Base-by-base conservation (phyloP, 1,140 invertebrate genomes). In the Goniozus legneri region DNA sequence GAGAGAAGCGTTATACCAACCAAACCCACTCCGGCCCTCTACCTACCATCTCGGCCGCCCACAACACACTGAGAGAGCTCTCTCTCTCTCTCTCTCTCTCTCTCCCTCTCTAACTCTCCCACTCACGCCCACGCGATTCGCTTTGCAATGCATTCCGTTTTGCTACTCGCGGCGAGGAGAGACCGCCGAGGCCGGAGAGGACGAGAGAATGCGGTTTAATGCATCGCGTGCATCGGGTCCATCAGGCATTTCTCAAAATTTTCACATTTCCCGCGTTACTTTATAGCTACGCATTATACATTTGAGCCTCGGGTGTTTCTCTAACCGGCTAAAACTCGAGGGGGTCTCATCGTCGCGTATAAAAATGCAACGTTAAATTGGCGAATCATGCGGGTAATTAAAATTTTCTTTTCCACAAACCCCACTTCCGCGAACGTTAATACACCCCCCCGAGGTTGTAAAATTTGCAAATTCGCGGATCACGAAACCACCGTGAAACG, bases 101-200 rank as follows among this genome's bases (percentile, higher is more conserved):
- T 27, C 4, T 27, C 24, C 24, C 24, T 27, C 24, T 10, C 24
- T 27, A 4, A 27, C 24, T 27, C 24, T 27, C 10, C 24, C 46
- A 37, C 44, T 37, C 41, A 33, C 30, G 27, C 13, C 33, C 33
- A 30, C 42, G 36, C 50, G 27, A 22, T 36, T 12, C 31, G 16
- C 39, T 50, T 47, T 50, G 54, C 56, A 59, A 58, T 59, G 56
- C 52, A 59, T 54, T 57, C 52, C 35, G n/a, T n/a, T n/a, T n/a
- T n/a, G n/a, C n/a, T n/a, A 27, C 24, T 47, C 51, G 56, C 35
- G 56, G 52, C 41, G 21, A 33, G 35, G 31, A 52, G 10, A 27
- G n/a, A n/a, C n/a, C n/a, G n/a, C n/a, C n/a, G n/a, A n/a, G n/a
- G n/a, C n/a, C n/a, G n/a, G n/a, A n/a, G n/a, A n/a, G n/a, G n/a